Conservation (phyloP, 2,113 vertebrate genomes). For the Chaetodon auriga region DNA sequence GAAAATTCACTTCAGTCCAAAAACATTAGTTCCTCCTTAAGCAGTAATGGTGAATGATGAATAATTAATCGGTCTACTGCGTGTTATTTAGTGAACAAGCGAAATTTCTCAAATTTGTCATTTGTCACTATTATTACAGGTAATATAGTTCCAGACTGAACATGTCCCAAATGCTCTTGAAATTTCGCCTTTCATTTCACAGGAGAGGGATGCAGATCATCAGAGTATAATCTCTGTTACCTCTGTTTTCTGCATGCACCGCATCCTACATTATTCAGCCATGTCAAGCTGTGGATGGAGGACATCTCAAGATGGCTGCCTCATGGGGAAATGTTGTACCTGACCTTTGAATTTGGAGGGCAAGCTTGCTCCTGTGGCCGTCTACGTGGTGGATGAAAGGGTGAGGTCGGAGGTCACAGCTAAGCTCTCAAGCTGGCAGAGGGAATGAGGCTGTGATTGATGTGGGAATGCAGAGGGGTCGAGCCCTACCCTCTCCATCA, state of each 20-base stretch:
- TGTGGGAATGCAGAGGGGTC: slow-evolving; percentile 59
- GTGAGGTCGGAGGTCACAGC: slow-evolving; percentile 60
- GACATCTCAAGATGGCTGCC: slow-evolving; percentile 49
- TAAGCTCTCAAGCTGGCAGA: slow-evolving; percentile 43
- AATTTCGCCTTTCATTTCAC: slow-evolving; percentile 20
- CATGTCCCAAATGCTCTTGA: no score
- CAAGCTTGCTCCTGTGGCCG: slow-evolving; percentile 53
- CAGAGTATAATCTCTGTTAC: slow-evolving; percentile 10
- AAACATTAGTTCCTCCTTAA: no score
- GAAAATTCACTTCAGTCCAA: not conserved
- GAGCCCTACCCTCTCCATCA: slow-evolving; percentile 59
- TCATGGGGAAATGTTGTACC: slow-evolving; percentile 53
- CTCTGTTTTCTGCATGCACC: slow-evolving; percentile 16
- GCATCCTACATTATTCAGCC: slow-evolving; percentile 49
- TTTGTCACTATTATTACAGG: no score
- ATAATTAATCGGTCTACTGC: no score
- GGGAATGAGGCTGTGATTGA: slow-evolving; percentile 72
- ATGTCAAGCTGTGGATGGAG: slow-evolving; percentile 46
- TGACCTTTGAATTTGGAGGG: slow-evolving; percentile 63
- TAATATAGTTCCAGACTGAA: no score
- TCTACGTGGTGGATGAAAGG: slow-evolving; percentile 57
- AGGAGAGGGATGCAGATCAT: not conserved
- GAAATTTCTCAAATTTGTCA: no score
- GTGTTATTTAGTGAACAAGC: no score
- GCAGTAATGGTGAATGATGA: no score